Evolutionary conservation across 2,113 vertebrate species (phyloP).

Genomic region (Gymnarchus niloticus): DNA sequence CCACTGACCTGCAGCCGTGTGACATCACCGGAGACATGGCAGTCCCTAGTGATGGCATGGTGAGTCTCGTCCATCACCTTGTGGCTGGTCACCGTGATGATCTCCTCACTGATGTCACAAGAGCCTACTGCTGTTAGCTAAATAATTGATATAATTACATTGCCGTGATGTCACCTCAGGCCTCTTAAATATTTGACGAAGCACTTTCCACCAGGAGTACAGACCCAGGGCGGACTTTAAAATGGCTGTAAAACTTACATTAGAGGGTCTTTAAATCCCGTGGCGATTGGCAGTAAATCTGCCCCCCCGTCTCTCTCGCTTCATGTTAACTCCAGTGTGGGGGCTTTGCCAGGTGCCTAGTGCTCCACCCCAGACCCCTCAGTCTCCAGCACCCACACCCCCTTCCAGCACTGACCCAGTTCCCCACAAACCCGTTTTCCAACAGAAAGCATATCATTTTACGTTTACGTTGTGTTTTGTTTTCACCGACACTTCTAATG

Average conservation of each 20-base stretch:
- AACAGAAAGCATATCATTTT: background rate
- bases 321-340: background rate
- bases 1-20: too few relatives aligned
- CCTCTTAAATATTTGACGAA: slow-evolving; percentile 51
- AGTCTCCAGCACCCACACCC: background rate
- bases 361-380: background rate
- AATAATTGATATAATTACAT: slow-evolving; percentile 49
- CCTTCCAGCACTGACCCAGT: background rate
- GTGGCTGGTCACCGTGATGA: slow-evolving; percentile 21
- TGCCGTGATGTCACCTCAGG: slow-evolving; percentile 48
- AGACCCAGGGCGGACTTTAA: slow-evolving; percentile 31
- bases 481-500: too few relatives aligned
- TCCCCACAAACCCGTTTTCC: background rate
- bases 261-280: slow-evolving; percentile 34
- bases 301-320: slow-evolving; percentile 8
- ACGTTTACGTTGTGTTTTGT: background rate
- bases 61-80: slow-evolving; percentile 24
- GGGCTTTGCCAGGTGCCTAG: background rate
- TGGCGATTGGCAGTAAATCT: slow-evolving; percentile 35
- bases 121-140: slow-evolving; percentile 28
- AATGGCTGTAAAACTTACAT: slow-evolving; percentile 44
- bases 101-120: slow-evolving; percentile 39
- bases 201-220: slow-evolving; percentile 36
- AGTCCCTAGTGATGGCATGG: background rate
- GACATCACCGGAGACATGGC: background rate